Evolutionary conservation across 2,113 vertebrate genomes (phyloP).

Genomic region (Saccopteryx leptura): DNA sequence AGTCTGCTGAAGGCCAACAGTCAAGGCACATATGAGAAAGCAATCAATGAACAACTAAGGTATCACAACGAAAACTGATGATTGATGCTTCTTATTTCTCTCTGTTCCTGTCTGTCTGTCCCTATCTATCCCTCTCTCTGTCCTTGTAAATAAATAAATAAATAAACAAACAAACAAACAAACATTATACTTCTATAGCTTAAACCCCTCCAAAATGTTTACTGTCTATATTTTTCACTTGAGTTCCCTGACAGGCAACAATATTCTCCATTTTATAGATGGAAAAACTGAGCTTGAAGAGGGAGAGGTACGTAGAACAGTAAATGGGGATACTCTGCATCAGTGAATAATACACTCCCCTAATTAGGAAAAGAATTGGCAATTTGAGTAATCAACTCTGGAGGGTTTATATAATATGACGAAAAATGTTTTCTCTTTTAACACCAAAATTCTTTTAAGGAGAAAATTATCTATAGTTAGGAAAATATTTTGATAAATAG

Average conservation of each 20-base stretch:
- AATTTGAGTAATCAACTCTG: slow-evolving; percentile 27
- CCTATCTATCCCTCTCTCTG: too few species aligned
- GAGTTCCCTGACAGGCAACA: background rate
- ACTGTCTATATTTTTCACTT: background rate
- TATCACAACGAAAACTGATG: too few species aligned
- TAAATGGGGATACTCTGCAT: background rate
- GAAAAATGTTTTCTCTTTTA: slow-evolving; percentile 53
- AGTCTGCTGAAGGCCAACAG: too few species aligned
- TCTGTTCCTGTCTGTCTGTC: too few species aligned
- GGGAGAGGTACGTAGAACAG: background rate
- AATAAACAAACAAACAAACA: background rate
- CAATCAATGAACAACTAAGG: too few species aligned
- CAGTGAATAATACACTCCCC: background rate
- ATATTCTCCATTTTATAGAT: slow-evolving; percentile 41
- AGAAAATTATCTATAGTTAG: slow-evolving; percentile 55
- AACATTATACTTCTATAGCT: background rate
- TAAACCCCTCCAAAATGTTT: background rate
- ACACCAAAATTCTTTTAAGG: slow-evolving; percentile 13
- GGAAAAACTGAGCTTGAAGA: slow-evolving; percentile 32
- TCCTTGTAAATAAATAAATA: too few species aligned
- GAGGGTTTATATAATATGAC: background rate
- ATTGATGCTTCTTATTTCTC: too few species aligned
- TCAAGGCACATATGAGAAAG: too few species aligned
- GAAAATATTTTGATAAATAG: slow-evolving; percentile 31
- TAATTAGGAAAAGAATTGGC: slow-evolving; percentile 42